These are phyloP conservation scores for Chrysogorgia sp. DNA, from an alignment of 92 coral and sea anemone genomes.

Conservation along the genomic window DNA sequence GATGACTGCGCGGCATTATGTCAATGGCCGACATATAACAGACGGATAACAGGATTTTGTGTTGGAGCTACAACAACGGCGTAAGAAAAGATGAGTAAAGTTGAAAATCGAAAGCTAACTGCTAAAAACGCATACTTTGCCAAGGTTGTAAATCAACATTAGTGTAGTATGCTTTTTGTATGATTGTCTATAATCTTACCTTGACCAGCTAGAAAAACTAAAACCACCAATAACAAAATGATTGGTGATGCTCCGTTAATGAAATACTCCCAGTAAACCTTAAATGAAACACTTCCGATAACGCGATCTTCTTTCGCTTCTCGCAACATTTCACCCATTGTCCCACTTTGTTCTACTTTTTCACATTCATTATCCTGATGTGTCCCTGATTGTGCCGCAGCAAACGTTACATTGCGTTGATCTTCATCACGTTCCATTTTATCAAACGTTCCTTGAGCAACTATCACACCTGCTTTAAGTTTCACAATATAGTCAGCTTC, in stretches of 20 bases:
- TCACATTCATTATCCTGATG: background rate
- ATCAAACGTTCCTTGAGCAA: slow-evolving; percentile 30
- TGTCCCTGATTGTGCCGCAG: background rate
- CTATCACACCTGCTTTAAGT: slow-evolving; percentile 31
- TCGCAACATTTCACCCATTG: slow-evolving; percentile 6
- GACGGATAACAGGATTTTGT: too few relatives aligned
- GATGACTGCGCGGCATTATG: too few relatives aligned
- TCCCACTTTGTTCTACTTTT: background rate
- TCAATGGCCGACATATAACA: too few relatives aligned
- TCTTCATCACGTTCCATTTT: background rate
- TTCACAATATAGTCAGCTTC: slow-evolving; percentile 43
- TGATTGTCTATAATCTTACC: too few relatives aligned
- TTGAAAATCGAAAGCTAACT: too few relatives aligned
- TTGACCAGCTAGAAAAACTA: slow-evolving; percentile 5
- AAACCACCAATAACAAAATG: background rate
- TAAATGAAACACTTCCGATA: slow-evolving; percentile 25
- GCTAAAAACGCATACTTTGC: too few relatives aligned
- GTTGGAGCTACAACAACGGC: too few relatives aligned
- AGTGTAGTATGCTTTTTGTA: too few relatives aligned
- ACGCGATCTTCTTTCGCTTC: slow-evolving; percentile 28
- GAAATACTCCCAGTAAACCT: slow-evolving; percentile 26
- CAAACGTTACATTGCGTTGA: background rate
- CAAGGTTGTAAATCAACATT: too few relatives aligned
- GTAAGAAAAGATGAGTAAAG: too few relatives aligned
- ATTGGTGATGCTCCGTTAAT: slow-evolving; percentile 5